Evolutionary conservation across 2,888 invertebrate species (phyloP).

Genomic region (Nemotelus nigrinus): DNA sequence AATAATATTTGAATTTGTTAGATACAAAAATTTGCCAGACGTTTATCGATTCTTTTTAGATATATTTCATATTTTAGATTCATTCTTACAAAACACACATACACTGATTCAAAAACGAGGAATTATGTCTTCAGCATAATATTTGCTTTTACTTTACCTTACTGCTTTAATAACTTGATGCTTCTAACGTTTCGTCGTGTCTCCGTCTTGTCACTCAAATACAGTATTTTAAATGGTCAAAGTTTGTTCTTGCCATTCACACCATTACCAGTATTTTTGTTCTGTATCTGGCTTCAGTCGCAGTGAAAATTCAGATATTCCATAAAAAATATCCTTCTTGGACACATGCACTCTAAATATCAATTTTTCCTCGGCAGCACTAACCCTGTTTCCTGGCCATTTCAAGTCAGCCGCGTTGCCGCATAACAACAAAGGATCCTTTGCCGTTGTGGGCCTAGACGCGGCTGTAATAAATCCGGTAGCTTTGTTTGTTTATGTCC

Average conservation of each 20-base stretch:
- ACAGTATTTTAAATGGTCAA: neutral
- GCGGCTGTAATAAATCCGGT: conserved; percentile 7
- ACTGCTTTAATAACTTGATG: too few species aligned
- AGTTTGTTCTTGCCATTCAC: neutral
- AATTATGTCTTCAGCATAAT: too few species aligned
- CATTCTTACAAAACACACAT: neutral
- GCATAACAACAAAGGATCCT: neutral
- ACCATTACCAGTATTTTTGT: neutral
- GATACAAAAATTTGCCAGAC: neutral
- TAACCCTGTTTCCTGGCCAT: neutral
- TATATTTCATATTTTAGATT: neutral
- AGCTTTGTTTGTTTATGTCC: conserved; percentile 34
- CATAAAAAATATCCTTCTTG: neutral
- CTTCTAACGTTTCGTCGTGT: too few species aligned
- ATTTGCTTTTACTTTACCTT: too few species aligned
- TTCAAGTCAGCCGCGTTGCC: neutral
- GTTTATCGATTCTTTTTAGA: neutral
- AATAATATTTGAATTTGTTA: neutral
- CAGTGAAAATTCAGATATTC: neutral
- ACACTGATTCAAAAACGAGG: too few species aligned
- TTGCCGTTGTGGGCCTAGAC: neutral
- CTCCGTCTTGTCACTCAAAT: too few species aligned
- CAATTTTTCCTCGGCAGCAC: too few species aligned
- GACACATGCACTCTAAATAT: neutral
- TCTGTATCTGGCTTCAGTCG: neutral